Conservation (phyloP, 2,888 invertebrate genomes). For the Ochropacha duplaris region DNA sequence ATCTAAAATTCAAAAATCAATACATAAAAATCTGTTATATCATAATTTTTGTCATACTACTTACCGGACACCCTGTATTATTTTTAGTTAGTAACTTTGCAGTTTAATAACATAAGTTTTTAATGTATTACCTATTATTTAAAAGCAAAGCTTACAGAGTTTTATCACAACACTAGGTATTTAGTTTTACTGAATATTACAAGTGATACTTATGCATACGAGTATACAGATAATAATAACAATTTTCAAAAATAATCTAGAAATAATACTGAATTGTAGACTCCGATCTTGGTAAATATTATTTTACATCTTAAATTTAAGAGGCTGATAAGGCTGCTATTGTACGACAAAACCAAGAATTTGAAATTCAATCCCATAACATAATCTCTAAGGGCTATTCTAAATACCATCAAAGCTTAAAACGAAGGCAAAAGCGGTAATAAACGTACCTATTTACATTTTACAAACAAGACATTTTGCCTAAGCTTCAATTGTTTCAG, state of each 20-base stretch:
- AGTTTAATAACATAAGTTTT: too few species aligned
- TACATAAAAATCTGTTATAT: too few species aligned
- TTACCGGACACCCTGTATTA: too few species aligned
- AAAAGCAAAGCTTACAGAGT: too few species aligned
- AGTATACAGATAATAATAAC: too few species aligned
- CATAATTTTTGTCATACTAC: too few species aligned
- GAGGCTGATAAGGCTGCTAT: conserved; percentile 1
- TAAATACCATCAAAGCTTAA: conserved; percentile 11
- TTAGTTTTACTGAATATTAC: too few species aligned
- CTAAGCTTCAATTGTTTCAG: conserved; percentile 47
- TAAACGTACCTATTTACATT: conserved; percentile 30
- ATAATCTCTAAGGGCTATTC: conserved; percentile 12
- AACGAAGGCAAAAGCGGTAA: conserved; percentile 11
- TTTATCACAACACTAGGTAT: too few species aligned
- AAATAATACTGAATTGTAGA: not conserved
- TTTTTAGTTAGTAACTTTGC: too few species aligned
- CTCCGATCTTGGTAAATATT: not conserved
- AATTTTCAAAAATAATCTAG: not conserved
- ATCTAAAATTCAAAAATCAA: too few species aligned
- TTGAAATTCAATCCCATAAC: conserved; percentile 22
- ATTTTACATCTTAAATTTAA: conserved; percentile 3
- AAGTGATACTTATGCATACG: too few species aligned
- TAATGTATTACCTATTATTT: too few species aligned
- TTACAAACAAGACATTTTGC: not conserved
- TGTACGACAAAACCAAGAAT: conserved; percentile 15